Percentiles rank a stretch among this genome's conserved stretches.
These are phyloP conservation scores for Arrhamphus sclerolepis DNA, from an alignment of 2,797 vertebrate species.

Conservation along the genomic window DNA sequence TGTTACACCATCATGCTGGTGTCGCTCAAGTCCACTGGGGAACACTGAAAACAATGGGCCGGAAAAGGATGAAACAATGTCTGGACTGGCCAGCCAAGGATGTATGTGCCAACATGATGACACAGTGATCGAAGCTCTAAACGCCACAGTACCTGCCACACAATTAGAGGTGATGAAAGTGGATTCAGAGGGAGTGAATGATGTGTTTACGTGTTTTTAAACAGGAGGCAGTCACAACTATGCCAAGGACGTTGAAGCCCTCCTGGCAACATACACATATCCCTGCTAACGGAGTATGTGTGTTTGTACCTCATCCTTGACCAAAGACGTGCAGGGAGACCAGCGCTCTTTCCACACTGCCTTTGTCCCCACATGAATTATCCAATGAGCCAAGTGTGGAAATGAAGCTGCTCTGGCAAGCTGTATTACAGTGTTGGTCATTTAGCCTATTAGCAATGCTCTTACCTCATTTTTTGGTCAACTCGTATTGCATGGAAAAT, in stretches of 20 bases:
- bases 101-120: constrained; percentile 45
- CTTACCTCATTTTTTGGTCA: constrained; percentile 82
- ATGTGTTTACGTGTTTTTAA: constrained; percentile 45
- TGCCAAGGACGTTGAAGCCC: constrained; percentile 37
- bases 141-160: constrained; percentile 30
- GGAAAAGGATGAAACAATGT: constrained; percentile 26
- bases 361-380: constrained; percentile 81
- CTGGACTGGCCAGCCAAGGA: constrained; percentile 4
- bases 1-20: constrained; percentile 7
- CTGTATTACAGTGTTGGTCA: constrained; percentile 71
- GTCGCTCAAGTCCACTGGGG: constrained; percentile 25
- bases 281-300: constrained; percentile 22
- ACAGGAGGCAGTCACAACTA: constrained; percentile 46
- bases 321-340: constrained; percentile 64
- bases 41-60: constrained; percentile 33
- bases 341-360: constrained; percentile 59
- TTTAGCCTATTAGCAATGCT: constrained; percentile 74
- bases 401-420: constrained; percentile 73
- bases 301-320: constrained; percentile 48
- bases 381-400: constrained; percentile 73
- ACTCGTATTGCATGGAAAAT: constrained; percentile 80
- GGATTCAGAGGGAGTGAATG: constrained; percentile 41
- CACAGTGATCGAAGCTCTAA: constrained; percentile 49
- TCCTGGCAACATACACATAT: constrained; percentile 13
- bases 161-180: constrained; percentile 56